Evolutionary conservation across 2,888 invertebrate genomes (phyloP).

Genomic region (Tillus elongatus): DNA sequence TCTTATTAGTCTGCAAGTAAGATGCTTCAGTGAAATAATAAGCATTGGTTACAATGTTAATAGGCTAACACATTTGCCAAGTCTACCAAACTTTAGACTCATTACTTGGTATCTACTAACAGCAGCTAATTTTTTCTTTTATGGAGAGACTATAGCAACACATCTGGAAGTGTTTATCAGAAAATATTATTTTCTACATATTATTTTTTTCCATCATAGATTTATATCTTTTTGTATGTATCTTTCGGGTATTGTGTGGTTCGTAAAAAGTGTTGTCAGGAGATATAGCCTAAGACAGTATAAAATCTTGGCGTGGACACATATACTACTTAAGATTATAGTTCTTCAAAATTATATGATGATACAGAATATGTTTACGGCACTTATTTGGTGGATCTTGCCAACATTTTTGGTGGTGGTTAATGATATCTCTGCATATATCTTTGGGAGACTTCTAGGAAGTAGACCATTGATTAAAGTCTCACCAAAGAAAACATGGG

Average conservation of each 20-base stretch:
- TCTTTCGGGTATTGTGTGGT: conserved; percentile 92
- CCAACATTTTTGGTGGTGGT: conserved; percentile 97
- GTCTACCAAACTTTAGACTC: conserved; percentile 72
- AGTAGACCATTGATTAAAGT: conserved; percentile 95
- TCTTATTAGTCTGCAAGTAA: conserved; percentile 92
- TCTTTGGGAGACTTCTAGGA: conserved; percentile 98
- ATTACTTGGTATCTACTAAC: conserved; percentile 97
- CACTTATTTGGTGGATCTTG: conserved; percentile 85
- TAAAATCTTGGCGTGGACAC: conserved; percentile 98
- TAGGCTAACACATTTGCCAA: conserved; percentile 88
- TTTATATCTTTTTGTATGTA: conserved; percentile 95
- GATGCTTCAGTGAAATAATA: conserved; percentile 98
- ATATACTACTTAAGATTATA: conserved; percentile 90
- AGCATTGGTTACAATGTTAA: conserved; percentile 96
- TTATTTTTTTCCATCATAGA: conserved; percentile 88
- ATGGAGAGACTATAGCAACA: conserved; percentile 79
- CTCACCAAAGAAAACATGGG: conserved; percentile 99
- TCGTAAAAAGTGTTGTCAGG: conserved; percentile 90
- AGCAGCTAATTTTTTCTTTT: conserved; percentile 97
- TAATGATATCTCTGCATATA: conserved; percentile 99
- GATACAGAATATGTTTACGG: conserved; percentile 96
- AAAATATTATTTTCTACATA: conserved; percentile 50
- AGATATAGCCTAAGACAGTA: conserved; percentile 97
- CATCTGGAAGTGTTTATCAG: conserved; percentile 54
- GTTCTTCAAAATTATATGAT: conserved; percentile 96